Base-by-base conservation (phyloP, 2,113 vertebrate genomes). In the Lycaon pictus region DNA sequence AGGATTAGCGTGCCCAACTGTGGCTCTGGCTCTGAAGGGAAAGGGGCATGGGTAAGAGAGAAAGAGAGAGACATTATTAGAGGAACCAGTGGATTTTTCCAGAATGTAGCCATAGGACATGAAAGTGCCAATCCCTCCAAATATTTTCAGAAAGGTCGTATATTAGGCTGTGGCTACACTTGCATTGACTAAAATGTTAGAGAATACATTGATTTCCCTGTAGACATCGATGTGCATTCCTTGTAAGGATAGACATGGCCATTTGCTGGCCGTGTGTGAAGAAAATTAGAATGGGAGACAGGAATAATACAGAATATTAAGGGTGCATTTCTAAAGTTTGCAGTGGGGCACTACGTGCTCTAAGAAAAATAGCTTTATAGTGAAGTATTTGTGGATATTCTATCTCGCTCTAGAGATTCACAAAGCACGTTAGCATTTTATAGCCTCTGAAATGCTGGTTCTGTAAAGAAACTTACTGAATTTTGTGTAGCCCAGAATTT, bases 21-120 rank as follows among this genome's bases (percentile, higher is more conserved):
- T 97, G 98, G 97, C 96, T 99, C 98, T 97, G 98, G 97, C 93
- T 99, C 99, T 99, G 92, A 97, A 96, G 98, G 89, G 94, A 92
- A 92, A 98, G 98, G 98, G 98, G 98, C 96, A 98, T 13, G 72
- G 98, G 96, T 71, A 95, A 95, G 83, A 76, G 53, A 97, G 55
- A 98, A 7, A 82, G 67, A 95, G 55, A 96, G 74, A 95, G 22
- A 95, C 3, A 0, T 98, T 83, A 95, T 81, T 82, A 89, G 0
- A 1, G 0, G 55, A 86, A 65, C 83, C 5, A 29, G n/a, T 13
- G 22, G 63, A 53, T 60, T 83, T 96, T 43, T 85, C 32, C 43
- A 76, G 74, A 85, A 77, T 20, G 55, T 62, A 76, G 55, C 51
- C 56, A 60, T 11, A 80, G 86, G 88, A 77, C 7, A 69, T 3